Evolutionary conservation across 2,888 invertebrate species (phyloP).

Genomic region (Polydrusus pterygomalis): DNA sequence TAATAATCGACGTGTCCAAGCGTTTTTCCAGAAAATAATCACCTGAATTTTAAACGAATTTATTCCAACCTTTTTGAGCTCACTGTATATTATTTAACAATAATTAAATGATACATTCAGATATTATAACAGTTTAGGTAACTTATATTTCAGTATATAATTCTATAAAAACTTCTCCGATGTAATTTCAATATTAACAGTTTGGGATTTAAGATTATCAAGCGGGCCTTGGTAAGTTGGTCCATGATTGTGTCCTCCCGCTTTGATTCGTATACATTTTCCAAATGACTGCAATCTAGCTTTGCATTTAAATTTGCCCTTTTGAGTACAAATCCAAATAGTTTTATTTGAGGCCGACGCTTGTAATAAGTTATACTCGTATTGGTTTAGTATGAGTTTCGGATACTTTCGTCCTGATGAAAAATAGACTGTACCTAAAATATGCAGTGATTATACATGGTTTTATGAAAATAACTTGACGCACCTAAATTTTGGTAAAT

Average conservation of each 20-base stretch:
- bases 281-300: conserved; percentile 28
- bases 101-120: too few species aligned
- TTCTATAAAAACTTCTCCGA: conserved; percentile 20
- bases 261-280: conserved; percentile 22
- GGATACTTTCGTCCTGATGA: conserved; percentile 25
- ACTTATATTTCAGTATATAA: neutral
- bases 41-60: too few species aligned
- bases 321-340: conserved; percentile 31
- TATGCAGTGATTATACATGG: neutral
- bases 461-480: too few species aligned
- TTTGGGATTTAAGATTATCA: conserved; percentile 22
- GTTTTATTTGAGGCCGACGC: conserved; percentile 23
- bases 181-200: conserved; percentile 35
- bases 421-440: conserved; percentile 29
- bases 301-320: conserved; percentile 9
- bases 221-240: conserved; percentile 25
- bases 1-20: too few species aligned
- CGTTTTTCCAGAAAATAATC: too few species aligned
- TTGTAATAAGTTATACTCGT: conserved; percentile 28
- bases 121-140: neutral
- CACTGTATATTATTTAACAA: too few species aligned
- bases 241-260: conserved; percentile 25
- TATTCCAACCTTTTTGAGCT: too few species aligned
- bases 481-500: too few species aligned
- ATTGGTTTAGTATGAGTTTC: conserved; percentile 25